A percentile compares a stretch with the other conserved stretches of the same genome.
Conservation (phyloP, 2,797 vertebrate genomes). For the Protonibea diacanthus region DNA sequence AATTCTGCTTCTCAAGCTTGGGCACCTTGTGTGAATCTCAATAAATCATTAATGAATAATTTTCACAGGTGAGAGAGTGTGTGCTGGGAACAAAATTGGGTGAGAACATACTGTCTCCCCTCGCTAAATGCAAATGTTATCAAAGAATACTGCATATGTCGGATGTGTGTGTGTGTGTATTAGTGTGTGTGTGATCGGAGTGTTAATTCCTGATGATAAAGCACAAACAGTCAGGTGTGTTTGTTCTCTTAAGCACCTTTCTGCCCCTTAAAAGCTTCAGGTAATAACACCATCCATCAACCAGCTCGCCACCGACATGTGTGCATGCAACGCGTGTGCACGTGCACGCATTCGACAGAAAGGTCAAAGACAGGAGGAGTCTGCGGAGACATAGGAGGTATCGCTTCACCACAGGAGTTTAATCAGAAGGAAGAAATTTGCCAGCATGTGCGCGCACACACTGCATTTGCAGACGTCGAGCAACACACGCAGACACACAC, state of each 20-base stretch:
- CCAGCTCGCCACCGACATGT: slow-evolving; percentile 35
- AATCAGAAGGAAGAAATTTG: slow-evolving; percentile 69
- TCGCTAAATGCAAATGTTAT: slow-evolving; percentile 59
- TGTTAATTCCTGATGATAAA: slow-evolving; percentile 77
- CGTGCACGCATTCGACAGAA: slow-evolving; percentile 50
- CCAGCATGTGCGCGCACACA: slow-evolving; percentile 25
- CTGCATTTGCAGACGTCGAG: slow-evolving; percentile 10
- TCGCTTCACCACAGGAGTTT: slow-evolving; percentile 68
- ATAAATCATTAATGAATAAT: slow-evolving; percentile 82
- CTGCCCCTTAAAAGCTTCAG: slow-evolving; percentile 79
- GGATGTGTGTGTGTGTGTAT: slow-evolving; percentile 14
- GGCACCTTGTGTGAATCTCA: slow-evolving; percentile 63
- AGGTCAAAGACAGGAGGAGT: slow-evolving; percentile 74
- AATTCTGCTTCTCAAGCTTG: slow-evolving; percentile 65
- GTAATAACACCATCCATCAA: slow-evolving; percentile 85
- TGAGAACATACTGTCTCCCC: slow-evolving; percentile 46
- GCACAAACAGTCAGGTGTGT: slow-evolving; percentile 78
- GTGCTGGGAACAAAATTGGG: slow-evolving; percentile 60
- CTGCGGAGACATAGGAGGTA: slow-evolving; percentile 63
- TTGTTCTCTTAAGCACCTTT: slow-evolving; percentile 82
- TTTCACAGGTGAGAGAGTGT: slow-evolving; percentile 78
- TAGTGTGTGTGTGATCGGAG: neutral
- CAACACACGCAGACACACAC: slow-evolving; percentile 32
- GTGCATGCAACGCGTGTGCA: slow-evolving; percentile 23
- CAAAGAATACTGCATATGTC: slow-evolving; percentile 15